Conservation (phyloP, 2,888 invertebrate species). For the Tricholauxania praeusta region DNA sequence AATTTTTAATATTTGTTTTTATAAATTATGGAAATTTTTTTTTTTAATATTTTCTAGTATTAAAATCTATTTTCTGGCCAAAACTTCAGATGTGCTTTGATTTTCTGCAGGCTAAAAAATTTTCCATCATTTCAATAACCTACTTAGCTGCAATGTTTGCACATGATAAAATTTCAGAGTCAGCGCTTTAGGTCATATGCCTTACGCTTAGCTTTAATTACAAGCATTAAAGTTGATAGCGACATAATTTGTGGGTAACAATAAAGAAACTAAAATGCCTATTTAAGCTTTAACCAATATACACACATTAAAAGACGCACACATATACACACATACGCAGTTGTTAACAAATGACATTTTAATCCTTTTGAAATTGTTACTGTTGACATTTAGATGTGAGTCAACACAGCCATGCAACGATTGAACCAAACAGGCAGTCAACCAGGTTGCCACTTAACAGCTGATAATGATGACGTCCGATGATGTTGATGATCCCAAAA, state of each 20-base stretch:
- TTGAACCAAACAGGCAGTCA: not conserved
- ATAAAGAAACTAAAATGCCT: not conserved
- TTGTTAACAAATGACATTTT: conserved; percentile 28
- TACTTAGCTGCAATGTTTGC: no score
- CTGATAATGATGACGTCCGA: conserved; percentile 37
- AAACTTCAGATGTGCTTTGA: no score
- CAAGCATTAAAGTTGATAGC: not conserved
- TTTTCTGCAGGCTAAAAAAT: no score
- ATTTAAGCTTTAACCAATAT: not conserved
- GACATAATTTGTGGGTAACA: not conserved
- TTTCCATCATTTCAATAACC: no score
- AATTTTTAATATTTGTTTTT: no score
- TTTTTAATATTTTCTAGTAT: no score
- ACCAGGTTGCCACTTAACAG: conserved; percentile 15
- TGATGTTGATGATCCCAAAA: conserved; percentile 34
- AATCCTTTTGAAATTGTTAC: conserved; percentile 40
- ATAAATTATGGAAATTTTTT: no score
- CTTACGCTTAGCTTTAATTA: not conserved
- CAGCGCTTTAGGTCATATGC: no score
- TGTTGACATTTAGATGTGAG: conserved; percentile 17
- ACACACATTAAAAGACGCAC: not conserved
- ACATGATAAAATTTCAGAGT: not conserved
- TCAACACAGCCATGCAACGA: not conserved
- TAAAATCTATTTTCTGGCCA: no score
- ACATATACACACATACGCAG: not conserved